Evolutionary conservation across 2,888 invertebrate genomes (phyloP), one percentile per base, ranked within the genome.

Genomic region (Melanchra persicariae): DNA sequence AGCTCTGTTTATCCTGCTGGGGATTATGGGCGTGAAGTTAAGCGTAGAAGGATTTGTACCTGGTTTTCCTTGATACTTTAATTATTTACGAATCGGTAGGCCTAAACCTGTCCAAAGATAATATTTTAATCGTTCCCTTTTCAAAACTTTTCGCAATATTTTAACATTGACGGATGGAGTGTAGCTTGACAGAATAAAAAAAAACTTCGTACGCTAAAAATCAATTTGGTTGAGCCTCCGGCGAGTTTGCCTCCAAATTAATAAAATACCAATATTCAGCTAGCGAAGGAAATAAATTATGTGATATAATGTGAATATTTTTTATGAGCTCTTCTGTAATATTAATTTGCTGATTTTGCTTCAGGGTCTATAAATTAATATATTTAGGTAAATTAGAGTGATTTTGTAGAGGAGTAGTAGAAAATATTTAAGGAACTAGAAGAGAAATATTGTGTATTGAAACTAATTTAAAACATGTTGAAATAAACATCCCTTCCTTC

Each of bases 1-100:
- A 49, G 71, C 22, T 77, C 49, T 72, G 79, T 79, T 74, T 74
- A 78, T 72, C 60, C 59, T 49, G 26, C 19, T 4, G 22, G 40
- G 71, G 40, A 43, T 77, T 70, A 54, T 24, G 15, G 24, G n/a
- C 45, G 8, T 54, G 10, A 43, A 43, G 24, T 67, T 67, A 43
- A 43, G 12, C 12, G 34, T 34, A n/a, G 15, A 12, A 26, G 45
- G 34, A 71, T 59, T 59, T 59, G 47, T 77, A 22, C 30, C 2
- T 45, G 26, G 49, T 68, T 51, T 57, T 57, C 57, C 34, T 22
- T 37, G 19, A 15, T 51, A 40, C n/a, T 67, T 17, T 49, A 49
- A 40, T 30, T 30, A 26, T 49, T 49, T 37, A 30, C 6, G 10
- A 22, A 40, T 2, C 19, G 12, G 4, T 30, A 30, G 22, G 4